A percentile compares a stretch with the other conserved stretches of the same genome.
Conservation (phyloP, 1,140 invertebrate genomes). For the Neuroterus valhalla region DNA sequence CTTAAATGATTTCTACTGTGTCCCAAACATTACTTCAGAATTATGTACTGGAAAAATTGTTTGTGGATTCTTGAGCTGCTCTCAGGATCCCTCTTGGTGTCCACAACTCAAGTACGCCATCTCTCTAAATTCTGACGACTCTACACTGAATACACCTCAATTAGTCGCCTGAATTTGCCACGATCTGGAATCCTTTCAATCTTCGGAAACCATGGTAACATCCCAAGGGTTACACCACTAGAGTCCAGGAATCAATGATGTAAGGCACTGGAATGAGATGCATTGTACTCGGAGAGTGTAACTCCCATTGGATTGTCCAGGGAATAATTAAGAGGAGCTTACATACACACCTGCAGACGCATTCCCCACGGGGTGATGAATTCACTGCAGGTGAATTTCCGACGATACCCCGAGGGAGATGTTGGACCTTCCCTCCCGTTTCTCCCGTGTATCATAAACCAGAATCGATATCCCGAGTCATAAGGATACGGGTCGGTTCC, state of each 20-base stretch:
- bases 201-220: no score
- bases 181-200: not conserved
- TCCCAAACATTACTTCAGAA: no score
- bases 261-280: not conserved
- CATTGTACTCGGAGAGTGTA: not conserved
- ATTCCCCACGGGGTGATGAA: constrained; percentile 13
- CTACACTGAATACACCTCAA: no score
- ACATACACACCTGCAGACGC: constrained; percentile 15
- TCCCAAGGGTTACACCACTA: not conserved
- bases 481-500: constrained; percentile 8
- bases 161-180: not conserved
- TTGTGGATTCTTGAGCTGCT: no score
- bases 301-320: constrained; percentile 17
- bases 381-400: constrained; percentile 23
- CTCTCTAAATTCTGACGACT: no score
- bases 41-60: no score
- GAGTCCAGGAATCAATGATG: constrained; percentile 4
- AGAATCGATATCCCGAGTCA: constrained; percentile 17
- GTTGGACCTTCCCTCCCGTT: not conserved
- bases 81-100: no score
- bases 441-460: constrained; percentile 8
- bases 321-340: constrained; percentile 25
- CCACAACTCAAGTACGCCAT: no score
- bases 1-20: no score
- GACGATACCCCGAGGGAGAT: not conserved